phyloP scores from a whole-genome alignment of 2,888 invertebrate species.

The Nephrocerus scutellatus region DNA sequence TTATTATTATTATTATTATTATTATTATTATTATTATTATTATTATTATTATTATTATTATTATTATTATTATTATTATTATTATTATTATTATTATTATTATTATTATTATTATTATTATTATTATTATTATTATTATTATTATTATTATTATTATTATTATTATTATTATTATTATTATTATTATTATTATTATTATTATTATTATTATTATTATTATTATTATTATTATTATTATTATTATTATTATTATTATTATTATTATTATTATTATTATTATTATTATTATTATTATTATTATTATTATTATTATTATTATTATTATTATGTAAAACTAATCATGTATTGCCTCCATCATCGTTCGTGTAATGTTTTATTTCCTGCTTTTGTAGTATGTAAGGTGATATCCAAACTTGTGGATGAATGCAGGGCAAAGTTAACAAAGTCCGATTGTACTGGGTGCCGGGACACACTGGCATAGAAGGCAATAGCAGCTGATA shows the following conservation, averaged over 20 bases:
- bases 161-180: slow-evolving; percentile 4
- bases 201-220: slow-evolving; percentile 4
- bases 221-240: slow-evolving; percentile 1
- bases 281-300: background rate
- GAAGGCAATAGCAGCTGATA: too few species aligned
- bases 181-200: slow-evolving; percentile 1
- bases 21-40: slow-evolving; percentile 2
- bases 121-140: slow-evolving; percentile 1
- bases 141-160: slow-evolving; percentile 2
- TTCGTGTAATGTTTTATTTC: too few species aligned
- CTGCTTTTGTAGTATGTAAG: too few species aligned
- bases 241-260: slow-evolving; percentile 2
- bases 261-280: slow-evolving; percentile 2
- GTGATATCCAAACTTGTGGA: too few species aligned
- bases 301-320: slow-evolving; percentile 1
- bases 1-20: slow-evolving; percentile 2
- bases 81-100: slow-evolving; percentile 3
- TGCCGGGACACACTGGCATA: too few species aligned
- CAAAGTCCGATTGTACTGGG: too few species aligned
- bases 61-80: slow-evolving; percentile 3
- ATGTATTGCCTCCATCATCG: too few species aligned
- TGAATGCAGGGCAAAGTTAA: too few species aligned
- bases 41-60: slow-evolving; percentile 2
- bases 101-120: slow-evolving; percentile 2
- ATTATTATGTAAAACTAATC: too few species aligned